Evolutionary conservation across 2,888 invertebrate species (phyloP), one percentile per base, ranked within the genome.

Genomic region (Leucania comma): DNA sequence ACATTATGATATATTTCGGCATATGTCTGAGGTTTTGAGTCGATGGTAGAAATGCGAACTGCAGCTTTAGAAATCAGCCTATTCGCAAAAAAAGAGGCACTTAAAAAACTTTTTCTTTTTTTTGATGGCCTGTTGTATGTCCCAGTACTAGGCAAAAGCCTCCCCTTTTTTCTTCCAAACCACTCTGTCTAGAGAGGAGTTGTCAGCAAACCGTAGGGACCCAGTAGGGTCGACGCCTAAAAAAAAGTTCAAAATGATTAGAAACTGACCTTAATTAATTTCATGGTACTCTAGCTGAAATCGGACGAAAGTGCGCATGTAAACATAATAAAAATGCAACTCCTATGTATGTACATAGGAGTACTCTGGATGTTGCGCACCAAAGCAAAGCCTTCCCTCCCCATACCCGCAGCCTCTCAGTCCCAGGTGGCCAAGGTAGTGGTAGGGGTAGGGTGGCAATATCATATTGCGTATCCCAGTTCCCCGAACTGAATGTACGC

Each of bases 381-480:
- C 17, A 32, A 42, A 14, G 20, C 5, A 20, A 12, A 12, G 1
- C 29, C 22, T 22, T 14, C 29, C 42, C 29, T 64, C 12, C 60
- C 22, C 59, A 12, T 9, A 2, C 22, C 22, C 22, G 5, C 24
- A 17, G 26, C n/a, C 1, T 48, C 12, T 50, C n/a, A 10, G 17
- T 24, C n/a, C n/a, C 10, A n/a, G 48, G 38, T 10, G 35, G 35
- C 35, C 3, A 12, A 38, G 14, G 14, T 22, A 63, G 12, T 17
- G 35, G 56, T 8, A 57, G 63, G 48, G 35, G 38, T 12, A 50
- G n/a, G 69, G 50, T 69, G 69, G 69, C 17, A 42, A 50, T 12
- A 68, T 48, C 26, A 68, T 48, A 69, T 17, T 69, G 58, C 69
- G 38, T 24, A 1, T 58, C 29, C 48, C 9, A 20, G 20, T 68